Percentiles rank a stretch among this genome's conserved stretches.
phyloP scores from a whole-genome alignment of 2,113 vertebrate genomes.

The Spermophilus dauricus region DNA sequence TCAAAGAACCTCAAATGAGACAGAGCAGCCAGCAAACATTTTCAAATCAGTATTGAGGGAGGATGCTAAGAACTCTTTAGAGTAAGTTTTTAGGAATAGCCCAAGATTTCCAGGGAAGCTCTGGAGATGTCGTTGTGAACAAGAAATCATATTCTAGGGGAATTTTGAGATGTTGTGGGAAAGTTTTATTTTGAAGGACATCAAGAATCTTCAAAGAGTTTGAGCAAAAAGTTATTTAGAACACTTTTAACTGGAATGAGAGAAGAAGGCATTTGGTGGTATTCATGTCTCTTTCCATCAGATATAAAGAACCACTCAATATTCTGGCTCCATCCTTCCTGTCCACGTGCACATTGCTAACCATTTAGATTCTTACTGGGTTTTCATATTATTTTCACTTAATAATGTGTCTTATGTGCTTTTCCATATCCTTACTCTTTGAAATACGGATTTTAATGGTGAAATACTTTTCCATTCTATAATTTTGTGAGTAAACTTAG shows the following conservation, averaged over 20 bases:
- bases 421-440: background rate
- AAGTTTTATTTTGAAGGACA: background rate
- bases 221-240: constrained; percentile 8
- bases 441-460: constrained; percentile 12
- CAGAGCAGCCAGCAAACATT: background rate
- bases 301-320: background rate
- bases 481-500: constrained; percentile 43
- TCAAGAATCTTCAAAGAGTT: background rate
- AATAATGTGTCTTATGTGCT: background rate
- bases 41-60: background rate
- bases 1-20: background rate
- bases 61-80: background rate
- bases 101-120: background rate
- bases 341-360: background rate
- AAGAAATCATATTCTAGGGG: background rate
- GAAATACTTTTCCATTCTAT: background rate
- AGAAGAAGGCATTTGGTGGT: background rate
- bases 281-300: background rate
- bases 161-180: background rate
- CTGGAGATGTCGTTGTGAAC: background rate
- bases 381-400: background rate
- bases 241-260: background rate
- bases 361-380: background rate
- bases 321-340: background rate
- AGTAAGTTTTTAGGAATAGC: constrained; percentile 29